These are phyloP conservation scores for Cervus canadensis DNA, from an alignment of 2,113 vertebrate species.

Conservation along the genomic window DNA sequence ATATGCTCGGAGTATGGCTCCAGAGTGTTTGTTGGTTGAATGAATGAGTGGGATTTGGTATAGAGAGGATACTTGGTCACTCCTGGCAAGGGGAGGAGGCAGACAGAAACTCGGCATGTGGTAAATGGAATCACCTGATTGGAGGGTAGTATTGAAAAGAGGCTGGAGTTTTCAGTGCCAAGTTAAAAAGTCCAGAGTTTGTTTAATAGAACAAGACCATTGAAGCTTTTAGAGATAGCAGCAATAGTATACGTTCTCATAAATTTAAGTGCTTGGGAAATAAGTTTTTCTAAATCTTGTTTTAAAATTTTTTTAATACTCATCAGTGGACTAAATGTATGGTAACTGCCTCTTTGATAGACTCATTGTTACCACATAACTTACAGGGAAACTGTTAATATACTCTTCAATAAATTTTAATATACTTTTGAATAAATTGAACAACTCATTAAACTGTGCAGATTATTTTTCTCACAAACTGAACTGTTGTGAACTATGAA, in stretches of 20 bases:
- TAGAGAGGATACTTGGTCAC: background rate
- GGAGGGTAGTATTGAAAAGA: background rate
- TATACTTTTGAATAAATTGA: slow-evolving; percentile 2
- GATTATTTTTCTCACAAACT: background rate
- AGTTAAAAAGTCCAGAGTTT: background rate
- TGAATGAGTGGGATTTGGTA: background rate
- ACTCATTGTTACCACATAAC: background rate
- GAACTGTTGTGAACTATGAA: slow-evolving; percentile 24
- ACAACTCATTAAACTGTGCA: background rate
- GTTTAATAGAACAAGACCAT: background rate
- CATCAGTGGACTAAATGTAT: background rate
- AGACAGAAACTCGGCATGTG: background rate
- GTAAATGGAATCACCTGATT: background rate
- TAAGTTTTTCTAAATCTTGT: slow-evolving; percentile 28
- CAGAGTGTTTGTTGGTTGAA: background rate
- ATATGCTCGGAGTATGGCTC: background rate
- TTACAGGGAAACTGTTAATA: background rate
- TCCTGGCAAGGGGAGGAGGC: background rate
- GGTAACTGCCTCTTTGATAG: background rate
- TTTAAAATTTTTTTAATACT: slow-evolving; percentile 16
- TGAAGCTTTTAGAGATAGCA: background rate
- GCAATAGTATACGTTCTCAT: background rate
- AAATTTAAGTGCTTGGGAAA: background rate
- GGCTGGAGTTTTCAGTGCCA: background rate
- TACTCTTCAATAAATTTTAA: slow-evolving; percentile 10